phyloP scores from a whole-genome alignment of 2,888 invertebrate species.

The Malthinus flaveolus region DNA sequence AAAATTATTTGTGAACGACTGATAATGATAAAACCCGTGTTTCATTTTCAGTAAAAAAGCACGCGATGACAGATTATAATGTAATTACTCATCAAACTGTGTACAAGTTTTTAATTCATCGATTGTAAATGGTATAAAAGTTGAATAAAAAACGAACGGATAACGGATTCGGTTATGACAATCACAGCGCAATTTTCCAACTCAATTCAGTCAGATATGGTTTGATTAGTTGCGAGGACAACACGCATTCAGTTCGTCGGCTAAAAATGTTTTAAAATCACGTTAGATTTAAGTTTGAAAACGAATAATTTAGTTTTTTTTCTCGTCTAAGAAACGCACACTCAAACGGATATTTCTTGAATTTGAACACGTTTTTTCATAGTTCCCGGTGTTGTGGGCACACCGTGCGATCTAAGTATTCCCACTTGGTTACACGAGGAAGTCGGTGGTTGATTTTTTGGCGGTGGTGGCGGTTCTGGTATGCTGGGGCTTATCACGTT shows the following conservation, averaged over 20 bases:
- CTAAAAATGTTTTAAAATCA: slow-evolving; percentile 16
- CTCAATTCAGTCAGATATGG: slow-evolving; percentile 36
- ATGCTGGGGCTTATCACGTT: slow-evolving; percentile 52
- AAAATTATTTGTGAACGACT: too few relatives aligned
- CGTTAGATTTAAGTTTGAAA: slow-evolving; percentile 17
- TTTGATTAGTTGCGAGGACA: slow-evolving; percentile 31
- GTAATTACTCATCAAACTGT: neutral
- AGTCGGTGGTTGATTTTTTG: slow-evolving; percentile 56
- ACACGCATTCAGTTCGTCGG: slow-evolving; percentile 15
- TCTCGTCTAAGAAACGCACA: slow-evolving; percentile 3
- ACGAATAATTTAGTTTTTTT: slow-evolving; percentile 20
- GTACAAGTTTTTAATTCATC: slow-evolving; percentile 1
- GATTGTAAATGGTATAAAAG: slow-evolving; percentile 12
- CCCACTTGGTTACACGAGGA: slow-evolving; percentile 55
- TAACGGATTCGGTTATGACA: slow-evolving; percentile 26
- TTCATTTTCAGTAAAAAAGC: too few relatives aligned
- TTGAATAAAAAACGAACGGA: neutral
- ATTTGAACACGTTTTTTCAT: slow-evolving; percentile 91
- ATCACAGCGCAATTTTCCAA: slow-evolving; percentile 45
- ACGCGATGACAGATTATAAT: too few relatives aligned
- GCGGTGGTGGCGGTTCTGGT: slow-evolving; percentile 67
- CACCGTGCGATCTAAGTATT: slow-evolving; percentile 63
- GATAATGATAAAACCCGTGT: too few relatives aligned
- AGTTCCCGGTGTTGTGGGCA: slow-evolving; percentile 72
- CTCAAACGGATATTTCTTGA: slow-evolving; percentile 89